phyloP scores from a whole-genome alignment of 2,888 invertebrate genomes.

The Protophormia terraenovae region DNA sequence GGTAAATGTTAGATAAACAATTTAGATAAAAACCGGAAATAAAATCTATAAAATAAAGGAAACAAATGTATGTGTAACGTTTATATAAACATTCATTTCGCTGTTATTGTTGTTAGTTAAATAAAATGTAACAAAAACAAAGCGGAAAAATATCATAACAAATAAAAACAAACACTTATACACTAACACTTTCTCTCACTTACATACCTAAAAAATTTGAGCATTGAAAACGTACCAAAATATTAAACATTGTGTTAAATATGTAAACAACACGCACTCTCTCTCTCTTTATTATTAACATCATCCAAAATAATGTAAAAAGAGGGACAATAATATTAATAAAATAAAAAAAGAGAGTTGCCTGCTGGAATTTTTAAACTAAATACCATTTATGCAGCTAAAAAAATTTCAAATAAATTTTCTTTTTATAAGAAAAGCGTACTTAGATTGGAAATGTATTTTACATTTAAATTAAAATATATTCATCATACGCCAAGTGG shows the following conservation, averaged over 20 bases:
- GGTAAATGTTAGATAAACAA: slow-evolving; percentile 12
- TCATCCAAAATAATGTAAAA: background rate
- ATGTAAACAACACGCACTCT: slow-evolving; percentile 13
- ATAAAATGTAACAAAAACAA: slow-evolving; percentile 39
- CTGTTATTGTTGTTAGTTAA: slow-evolving; percentile 12
- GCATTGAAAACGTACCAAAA: background rate
- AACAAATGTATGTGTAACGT: slow-evolving; percentile 20
- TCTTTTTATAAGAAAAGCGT: too few relatives aligned
- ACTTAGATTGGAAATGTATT: too few relatives aligned
- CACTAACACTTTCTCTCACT: slow-evolving; percentile 12
- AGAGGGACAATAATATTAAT: background rate
- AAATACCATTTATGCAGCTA: too few relatives aligned
- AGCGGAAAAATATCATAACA: slow-evolving; percentile 39
- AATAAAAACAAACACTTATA: slow-evolving; percentile 25
- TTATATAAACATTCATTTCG: background rate
- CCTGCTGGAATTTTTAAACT: background rate
- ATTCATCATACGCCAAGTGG: too few relatives aligned
- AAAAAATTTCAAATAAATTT: too few relatives aligned
- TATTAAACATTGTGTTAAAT: too few relatives aligned
- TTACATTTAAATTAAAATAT: background rate
- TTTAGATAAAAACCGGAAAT: slow-evolving; percentile 46
- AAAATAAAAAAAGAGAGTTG: background rate
- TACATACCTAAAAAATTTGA: background rate
- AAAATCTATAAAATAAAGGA: slow-evolving; percentile 33
- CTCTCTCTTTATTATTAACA: background rate